These are phyloP conservation scores for Pardosa pseudoannulata DNA, from an alignment of 2,888 invertebrate genomes.

Conservation along the genomic window DNA sequence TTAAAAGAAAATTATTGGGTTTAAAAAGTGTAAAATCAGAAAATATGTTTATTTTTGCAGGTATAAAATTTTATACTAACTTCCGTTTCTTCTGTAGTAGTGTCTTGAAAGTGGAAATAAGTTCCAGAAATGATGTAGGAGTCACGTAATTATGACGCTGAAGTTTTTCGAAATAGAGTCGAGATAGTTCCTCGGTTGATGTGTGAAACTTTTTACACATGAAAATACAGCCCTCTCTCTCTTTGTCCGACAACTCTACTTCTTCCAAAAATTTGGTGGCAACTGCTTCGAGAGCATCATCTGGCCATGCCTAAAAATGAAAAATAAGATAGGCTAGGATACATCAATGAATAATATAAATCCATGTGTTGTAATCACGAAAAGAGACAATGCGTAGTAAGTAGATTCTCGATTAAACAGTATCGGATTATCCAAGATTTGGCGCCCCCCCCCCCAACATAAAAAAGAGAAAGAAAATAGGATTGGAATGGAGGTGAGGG, in stretches of 20 bases:
- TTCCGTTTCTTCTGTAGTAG: slow-evolving; percentile 80
- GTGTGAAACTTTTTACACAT: slow-evolving; percentile 93
- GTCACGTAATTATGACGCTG: slow-evolving; percentile 85
- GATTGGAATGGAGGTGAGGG: too few species aligned
- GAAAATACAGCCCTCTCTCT: slow-evolving; percentile 83
- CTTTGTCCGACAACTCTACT: slow-evolving; percentile 82
- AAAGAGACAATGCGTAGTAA: too few species aligned
- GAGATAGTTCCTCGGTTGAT: slow-evolving; percentile 85
- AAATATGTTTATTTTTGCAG: too few species aligned
- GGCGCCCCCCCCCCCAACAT: too few species aligned
- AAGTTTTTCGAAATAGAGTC: slow-evolving; percentile 81
- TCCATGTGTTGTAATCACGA: too few species aligned
- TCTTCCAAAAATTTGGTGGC: slow-evolving; percentile 87
- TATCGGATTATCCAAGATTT: too few species aligned
- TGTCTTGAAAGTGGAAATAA: slow-evolving; percentile 89
- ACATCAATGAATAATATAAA: too few species aligned
- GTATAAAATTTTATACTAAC: slow-evolving; percentile 77
- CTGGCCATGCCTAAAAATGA: slow-evolving; percentile 84
- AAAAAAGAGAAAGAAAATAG: too few species aligned
- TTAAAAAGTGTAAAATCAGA: too few species aligned
- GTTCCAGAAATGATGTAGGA: slow-evolving; percentile 93
- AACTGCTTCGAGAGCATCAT: slow-evolving; percentile 92
- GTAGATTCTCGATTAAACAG: too few species aligned
- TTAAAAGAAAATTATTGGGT: too few species aligned
- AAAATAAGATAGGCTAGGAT: too few species aligned